phyloP scores from a whole-genome alignment of 2,113 vertebrate species.

The Clarias magur region DNA sequence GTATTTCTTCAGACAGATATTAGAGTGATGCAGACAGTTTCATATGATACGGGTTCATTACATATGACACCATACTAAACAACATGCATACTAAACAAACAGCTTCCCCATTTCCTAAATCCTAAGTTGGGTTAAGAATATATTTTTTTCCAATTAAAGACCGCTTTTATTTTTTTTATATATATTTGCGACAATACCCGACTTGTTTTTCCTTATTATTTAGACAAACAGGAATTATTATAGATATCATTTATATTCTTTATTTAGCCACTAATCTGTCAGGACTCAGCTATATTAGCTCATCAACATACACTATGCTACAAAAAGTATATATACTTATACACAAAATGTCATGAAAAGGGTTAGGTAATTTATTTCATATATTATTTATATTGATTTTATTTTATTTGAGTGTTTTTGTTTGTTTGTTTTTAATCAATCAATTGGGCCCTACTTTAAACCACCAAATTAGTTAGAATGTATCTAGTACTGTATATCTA shows the following conservation, averaged over 20 bases:
- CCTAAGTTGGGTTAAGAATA: background rate
- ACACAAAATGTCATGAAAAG: background rate
- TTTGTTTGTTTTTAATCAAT: background rate
- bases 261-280: background rate
- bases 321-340: background rate
- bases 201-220: background rate
- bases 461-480: conserved; percentile 23
- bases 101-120: background rate
- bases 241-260: no score
- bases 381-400: background rate
- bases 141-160: background rate
- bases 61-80: no score
- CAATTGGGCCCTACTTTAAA: conserved; percentile 2
- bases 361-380: background rate
- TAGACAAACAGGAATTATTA: no score
- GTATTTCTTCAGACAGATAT: background rate
- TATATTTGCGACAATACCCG: background rate
- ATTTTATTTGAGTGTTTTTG: background rate
- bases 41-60: background rate
- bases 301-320: background rate
- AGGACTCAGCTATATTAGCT: background rate
- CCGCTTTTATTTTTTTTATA: background rate
- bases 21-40: background rate
- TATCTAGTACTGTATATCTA: background rate
- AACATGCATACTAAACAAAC: no score